phyloP scores from a whole-genome alignment of 2,888 invertebrate genomes.

The Nemurella pictetii region DNA sequence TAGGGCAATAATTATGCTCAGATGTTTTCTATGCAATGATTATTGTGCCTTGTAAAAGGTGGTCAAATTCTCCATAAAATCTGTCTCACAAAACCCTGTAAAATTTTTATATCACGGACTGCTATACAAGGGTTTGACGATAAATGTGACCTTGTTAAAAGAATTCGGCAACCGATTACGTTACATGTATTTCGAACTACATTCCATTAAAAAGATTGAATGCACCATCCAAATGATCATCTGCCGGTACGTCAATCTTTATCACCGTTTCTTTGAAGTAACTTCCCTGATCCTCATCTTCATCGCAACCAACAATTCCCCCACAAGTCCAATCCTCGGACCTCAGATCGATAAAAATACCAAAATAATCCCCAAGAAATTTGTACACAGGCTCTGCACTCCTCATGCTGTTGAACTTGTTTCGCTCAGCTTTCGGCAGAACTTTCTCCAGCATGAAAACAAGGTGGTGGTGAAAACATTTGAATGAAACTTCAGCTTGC shows the following conservation, averaged over 20 bases:
- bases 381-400: constrained; percentile 69
- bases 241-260: background rate
- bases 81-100: too few species aligned
- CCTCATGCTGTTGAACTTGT: constrained; percentile 76
- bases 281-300: constrained; percentile 27
- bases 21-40: too few species aligned
- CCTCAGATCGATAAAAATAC: constrained; percentile 46
- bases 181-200: too few species aligned
- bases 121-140: too few species aligned
- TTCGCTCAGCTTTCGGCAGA: constrained; percentile 70
- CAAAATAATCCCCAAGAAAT: constrained; percentile 66
- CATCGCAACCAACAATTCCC: constrained; percentile 1
- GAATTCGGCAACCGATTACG: too few species aligned
- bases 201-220: constrained; percentile 17
- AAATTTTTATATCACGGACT: too few species aligned
- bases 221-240: constrained; percentile 32
- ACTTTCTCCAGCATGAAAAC: constrained; percentile 92
- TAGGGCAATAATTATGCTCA: too few species aligned
- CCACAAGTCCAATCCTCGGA: background rate
- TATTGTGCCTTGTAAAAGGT: too few species aligned
- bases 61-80: too few species aligned
- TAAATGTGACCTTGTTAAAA: too few species aligned
- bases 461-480: constrained; percentile 93
- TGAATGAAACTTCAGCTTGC: constrained; percentile 70
- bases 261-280: constrained; percentile 28